A percentile compares a stretch with the other conserved stretches of the same genome.
Evolutionary conservation across 2,888 invertebrate species (phyloP).

Genomic region (Anthophora plumipes): DNA sequence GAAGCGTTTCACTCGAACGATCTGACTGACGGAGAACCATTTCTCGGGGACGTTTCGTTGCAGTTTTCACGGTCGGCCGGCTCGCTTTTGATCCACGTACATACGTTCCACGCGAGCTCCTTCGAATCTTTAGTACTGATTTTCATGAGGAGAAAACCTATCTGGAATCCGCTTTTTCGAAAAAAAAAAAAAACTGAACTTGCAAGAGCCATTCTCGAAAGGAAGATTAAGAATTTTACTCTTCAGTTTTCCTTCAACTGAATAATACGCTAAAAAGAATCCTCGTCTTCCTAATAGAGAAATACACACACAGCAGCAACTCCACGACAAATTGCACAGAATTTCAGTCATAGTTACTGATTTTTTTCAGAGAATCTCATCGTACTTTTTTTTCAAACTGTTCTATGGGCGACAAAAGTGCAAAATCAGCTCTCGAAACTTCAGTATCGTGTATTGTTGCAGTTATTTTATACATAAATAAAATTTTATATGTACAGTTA

Average conservation of each 20-base stretch:
- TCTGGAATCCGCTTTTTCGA: not conserved
- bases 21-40: not conserved
- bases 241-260: not conserved
- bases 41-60: constrained; percentile 36
- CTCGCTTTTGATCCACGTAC: too few relatives aligned
- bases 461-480: too few relatives aligned
- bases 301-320: too few relatives aligned
- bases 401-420: too few relatives aligned
- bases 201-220: not conserved
- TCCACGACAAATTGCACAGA: too few relatives aligned
- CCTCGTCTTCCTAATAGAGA: too few relatives aligned
- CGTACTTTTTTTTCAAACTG: too few relatives aligned
- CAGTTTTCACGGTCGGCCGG: constrained; percentile 37
- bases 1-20: not conserved
- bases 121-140: not conserved
- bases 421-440: too few relatives aligned
- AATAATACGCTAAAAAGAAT: not conserved
- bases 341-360: too few relatives aligned
- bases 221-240: not conserved
- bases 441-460: too few relatives aligned
- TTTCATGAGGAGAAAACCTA: not conserved
- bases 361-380: too few relatives aligned
- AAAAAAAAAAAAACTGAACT: not conserved
- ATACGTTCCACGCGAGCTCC: constrained; percentile 3
- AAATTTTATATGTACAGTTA: too few relatives aligned